Evolutionary conservation across 2,797 vertebrate genomes (phyloP), one percentile per base, ranked within the genome.

Genomic region (Vireo griseus): DNA sequence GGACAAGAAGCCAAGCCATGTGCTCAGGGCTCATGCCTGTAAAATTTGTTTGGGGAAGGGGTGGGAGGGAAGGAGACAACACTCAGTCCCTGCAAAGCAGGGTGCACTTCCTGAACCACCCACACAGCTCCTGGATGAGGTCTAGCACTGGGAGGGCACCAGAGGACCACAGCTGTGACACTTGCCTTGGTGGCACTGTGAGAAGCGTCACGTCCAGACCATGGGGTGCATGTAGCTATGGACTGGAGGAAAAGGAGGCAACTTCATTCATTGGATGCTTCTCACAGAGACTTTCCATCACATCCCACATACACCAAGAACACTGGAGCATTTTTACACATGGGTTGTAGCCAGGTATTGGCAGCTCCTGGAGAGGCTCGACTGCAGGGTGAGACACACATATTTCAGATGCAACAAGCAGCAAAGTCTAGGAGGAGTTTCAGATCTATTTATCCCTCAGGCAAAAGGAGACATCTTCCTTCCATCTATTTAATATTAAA

Each of bases 401-500:
- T 37, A 55, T 91, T 96, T 96, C 50, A 57, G 79, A 88, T 55
- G 91, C 28, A 69, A 94, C 78, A 94, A 93, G 93, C 45, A 68
- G 74, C 77, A 45, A 94, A 92, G 92, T 85, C 90, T 90, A 92
- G 37, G 66, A 96, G 54, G 50, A 95, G 59, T 93, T 96, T 96
- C 91, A 95, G 75, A 93, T 90, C 59, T 88, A 96, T 96, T 97
- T 97, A 97, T 86, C 94, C 95, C 80, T 82, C 68, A 82, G 95
- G 94, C 92, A 94, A 96, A 87, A 95, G 62, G 35, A 96, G 85
- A 86, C 87, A 93, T 90, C 78, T 92, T 94, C 94, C 95, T 96
- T 89, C 94, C 94, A 80, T 67, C 88, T 97, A 83, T 95, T 90
- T 96, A 97, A 96, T 97, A 97, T 94, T 97, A 95, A 97, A 96